Evolutionary conservation across 2,113 vertebrate species (phyloP).

Genomic region (Poeciliopsis prolifica): DNA sequence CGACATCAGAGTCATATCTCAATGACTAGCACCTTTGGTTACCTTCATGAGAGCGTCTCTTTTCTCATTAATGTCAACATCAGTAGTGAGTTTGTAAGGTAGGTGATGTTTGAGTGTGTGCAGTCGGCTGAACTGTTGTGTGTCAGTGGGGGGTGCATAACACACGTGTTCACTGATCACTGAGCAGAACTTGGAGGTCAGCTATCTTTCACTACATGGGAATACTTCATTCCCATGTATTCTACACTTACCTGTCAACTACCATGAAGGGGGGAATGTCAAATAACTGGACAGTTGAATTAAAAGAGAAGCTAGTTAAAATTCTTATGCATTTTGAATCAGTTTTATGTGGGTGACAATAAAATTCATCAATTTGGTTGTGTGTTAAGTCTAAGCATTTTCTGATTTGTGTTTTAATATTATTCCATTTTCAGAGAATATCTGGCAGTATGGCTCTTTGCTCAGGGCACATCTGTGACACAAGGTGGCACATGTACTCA

Average conservation of each 20-base stretch:
- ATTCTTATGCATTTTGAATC: background rate
- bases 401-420: background rate
- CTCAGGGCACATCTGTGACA: background rate
- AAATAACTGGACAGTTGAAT: slow-evolving; percentile 34
- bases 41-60: slow-evolving; percentile 47
- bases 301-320: slow-evolving; percentile 3
- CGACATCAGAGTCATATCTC: slow-evolving; percentile 36
- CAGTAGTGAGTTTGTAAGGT: slow-evolving; percentile 40
- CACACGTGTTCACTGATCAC: slow-evolving; percentile 47
- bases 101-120: slow-evolving; percentile 22
- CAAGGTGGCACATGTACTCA: too few relatives aligned
- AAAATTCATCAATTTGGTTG: background rate
- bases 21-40: slow-evolving; percentile 58
- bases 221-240: slow-evolving; percentile 8
- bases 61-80: slow-evolving; percentile 63
- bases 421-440: background rate
- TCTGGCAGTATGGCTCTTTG: background rate
- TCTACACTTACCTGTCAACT: slow-evolving; percentile 51
- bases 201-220: slow-evolving; percentile 24
- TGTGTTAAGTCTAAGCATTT: background rate
- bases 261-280: slow-evolving; percentile 35
- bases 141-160: slow-evolving; percentile 31
- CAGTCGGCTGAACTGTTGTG: slow-evolving; percentile 13
- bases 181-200: slow-evolving; percentile 53
- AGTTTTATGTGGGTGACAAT: background rate